These are phyloP conservation scores for Chaitophorus viminalis DNA, from an alignment of 2,888 invertebrate genomes.

Conservation along the genomic window DNA sequence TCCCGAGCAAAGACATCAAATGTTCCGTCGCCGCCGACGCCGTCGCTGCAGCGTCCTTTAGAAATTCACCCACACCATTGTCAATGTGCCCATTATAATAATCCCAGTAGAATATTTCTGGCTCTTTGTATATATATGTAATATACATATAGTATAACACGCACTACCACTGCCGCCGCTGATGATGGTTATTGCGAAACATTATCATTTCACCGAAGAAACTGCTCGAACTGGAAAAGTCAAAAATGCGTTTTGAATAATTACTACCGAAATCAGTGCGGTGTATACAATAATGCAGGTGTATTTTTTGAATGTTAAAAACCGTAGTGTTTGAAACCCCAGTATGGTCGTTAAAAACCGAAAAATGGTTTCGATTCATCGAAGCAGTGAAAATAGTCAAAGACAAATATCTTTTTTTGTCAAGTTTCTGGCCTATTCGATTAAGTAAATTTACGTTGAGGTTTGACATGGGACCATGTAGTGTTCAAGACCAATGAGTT, in stretches of 20 bases:
- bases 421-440: too few species aligned
- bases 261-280: constrained; percentile 11
- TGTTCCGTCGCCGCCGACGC: background rate
- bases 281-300: too few species aligned
- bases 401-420: too few species aligned
- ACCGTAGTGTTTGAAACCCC: too few species aligned
- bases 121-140: constrained; percentile 18
- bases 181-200: constrained; percentile 52
- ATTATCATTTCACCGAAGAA: constrained; percentile 29
- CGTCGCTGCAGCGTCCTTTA: constrained; percentile 14
- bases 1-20: constrained; percentile 49
- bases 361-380: too few species aligned
- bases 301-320: too few species aligned
- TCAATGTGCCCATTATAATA: constrained; percentile 53
- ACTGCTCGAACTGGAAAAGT: background rate
- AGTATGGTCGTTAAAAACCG: too few species aligned
- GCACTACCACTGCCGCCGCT: background rate
- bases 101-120: constrained; percentile 29
- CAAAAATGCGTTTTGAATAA: constrained; percentile 42
- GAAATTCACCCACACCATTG: constrained; percentile 47
- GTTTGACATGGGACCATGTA: too few species aligned
- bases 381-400: too few species aligned
- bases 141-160: too few species aligned
- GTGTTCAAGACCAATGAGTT: too few species aligned
- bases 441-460: too few species aligned